phyloP scores from a whole-genome alignment of 2,797 vertebrate genomes.

The Columba guinea region DNA sequence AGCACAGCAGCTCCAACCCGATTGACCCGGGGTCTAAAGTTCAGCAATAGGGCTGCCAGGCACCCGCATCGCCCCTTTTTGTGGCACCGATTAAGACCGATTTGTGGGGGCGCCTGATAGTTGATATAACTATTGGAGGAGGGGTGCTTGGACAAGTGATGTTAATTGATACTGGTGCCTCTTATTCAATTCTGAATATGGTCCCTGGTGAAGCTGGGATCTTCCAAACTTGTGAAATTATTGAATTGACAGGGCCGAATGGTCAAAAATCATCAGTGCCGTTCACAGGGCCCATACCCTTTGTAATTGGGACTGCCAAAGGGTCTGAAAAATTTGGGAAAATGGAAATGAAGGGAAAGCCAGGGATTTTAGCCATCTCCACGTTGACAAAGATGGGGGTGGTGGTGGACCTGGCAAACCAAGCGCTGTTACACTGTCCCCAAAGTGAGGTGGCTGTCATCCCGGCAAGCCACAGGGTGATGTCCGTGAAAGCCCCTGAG shows the following conservation, averaged over 20 bases:
- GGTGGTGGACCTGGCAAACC: conserved; percentile 60
- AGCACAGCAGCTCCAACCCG: conserved; percentile 47
- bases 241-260: not conserved
- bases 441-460: not conserved
- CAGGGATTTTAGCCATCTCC: not conserved
- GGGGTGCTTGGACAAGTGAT: conserved; percentile 74
- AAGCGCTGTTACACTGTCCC: not conserved
- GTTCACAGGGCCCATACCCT: conserved; percentile 25
- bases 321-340: conserved; percentile 65
- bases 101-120: conserved; percentile 65
- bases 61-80: conserved; percentile 69
- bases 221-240: conserved; percentile 58
- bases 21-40: conserved; percentile 58
- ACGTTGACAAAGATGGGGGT: conserved; percentile 6
- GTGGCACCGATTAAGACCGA: conserved; percentile 71
- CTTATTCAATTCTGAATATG: conserved; percentile 56
- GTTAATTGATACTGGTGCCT: conserved; percentile 66
- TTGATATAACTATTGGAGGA: conserved; percentile 65
- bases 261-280: conserved; percentile 45
- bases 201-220: not conserved
- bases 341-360: conserved; percentile 56
- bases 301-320: conserved; percentile 60
- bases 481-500: conserved; percentile 57
- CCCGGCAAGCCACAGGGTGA: conserved; percentile 37
- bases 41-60: conserved; percentile 74